Base-by-base conservation (phyloP, 2,113 vertebrate genomes). In the Labrus mixtus region DNA sequence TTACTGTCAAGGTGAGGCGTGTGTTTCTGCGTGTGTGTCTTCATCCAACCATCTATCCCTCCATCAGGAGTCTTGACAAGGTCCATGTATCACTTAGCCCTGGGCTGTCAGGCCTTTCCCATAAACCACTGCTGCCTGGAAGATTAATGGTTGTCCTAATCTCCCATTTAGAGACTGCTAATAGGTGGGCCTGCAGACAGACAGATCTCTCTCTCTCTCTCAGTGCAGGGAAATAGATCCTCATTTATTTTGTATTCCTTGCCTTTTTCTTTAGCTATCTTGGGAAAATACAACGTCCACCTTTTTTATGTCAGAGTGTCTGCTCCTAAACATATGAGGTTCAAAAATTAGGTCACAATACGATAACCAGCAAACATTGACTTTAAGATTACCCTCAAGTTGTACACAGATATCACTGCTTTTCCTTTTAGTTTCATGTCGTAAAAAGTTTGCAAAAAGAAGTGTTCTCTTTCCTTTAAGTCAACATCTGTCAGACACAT, bases 31-130 rank as follows among this genome's bases (percentile, higher is more conserved):
- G 29, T 29, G 57, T 63, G 68, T 74, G 57, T 65, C 69, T 69
- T 76, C 9, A 12, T 78, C 68, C 55, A 29, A 37, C 59, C 73
- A 88, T 85, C 78, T 69, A 80, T 83, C 83, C 74, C 60, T 84
- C 85, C 80, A 85, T 91, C 89, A 88, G 66, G 45, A 63, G 54
- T 62, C 60, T 57, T 78, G 87, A 90, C 88, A 90, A 76, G 87
- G 76, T 84, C 80, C 79, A 87, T 90, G 90, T 86, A 89, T 90
- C 85, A 92, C 75, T 89, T 85, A 84, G 74, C 78, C 87, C 61
- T 76, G 59, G 48, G 62, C 81, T 89, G 88, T 85, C 85, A 78
- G 73, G 83, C 64, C 76, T 79, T 76, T 68, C 76, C 82, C 69
- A 88, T 77, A 70, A 82, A 56, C 79, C 66, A 58, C 66, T 33